Evolutionary conservation across 2,888 invertebrate species (phyloP).

Genomic region (Protonemura montana): DNA sequence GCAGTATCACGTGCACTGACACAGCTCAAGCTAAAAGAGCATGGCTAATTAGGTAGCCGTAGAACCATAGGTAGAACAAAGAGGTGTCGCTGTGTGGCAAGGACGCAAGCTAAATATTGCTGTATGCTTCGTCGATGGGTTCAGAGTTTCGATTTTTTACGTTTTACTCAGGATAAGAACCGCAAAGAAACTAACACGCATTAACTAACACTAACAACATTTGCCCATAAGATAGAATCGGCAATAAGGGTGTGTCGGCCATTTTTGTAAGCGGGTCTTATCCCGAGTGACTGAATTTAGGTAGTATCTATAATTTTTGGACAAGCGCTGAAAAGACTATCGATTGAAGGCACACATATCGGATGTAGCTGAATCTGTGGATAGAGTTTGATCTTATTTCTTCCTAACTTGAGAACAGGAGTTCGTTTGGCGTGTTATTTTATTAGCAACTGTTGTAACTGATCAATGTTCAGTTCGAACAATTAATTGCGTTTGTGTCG

Average conservation of each 20-base stretch:
- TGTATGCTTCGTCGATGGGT: no score
- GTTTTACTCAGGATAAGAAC: no score
- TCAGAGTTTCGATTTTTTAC: no score
- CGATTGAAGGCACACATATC: slow-evolving; percentile 1
- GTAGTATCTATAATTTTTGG: no score
- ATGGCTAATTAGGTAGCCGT: background rate
- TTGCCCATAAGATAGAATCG: no score
- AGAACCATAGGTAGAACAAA: background rate
- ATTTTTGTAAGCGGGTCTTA: no score
- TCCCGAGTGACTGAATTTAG: no score
- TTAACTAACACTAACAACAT: no score
- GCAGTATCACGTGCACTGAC: background rate
- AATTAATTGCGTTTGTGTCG: slow-evolving; percentile 48
- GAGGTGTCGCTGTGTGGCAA: background rate
- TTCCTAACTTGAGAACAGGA: background rate
- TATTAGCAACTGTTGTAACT: background rate
- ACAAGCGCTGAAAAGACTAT: background rate
- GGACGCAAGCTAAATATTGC: no score
- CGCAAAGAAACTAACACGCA: no score
- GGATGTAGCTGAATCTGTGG: background rate
- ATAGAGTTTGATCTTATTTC: background rate
- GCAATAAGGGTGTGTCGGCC: no score
- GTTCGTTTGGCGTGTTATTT: background rate
- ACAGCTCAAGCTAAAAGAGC: background rate
- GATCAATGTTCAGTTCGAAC: slow-evolving; percentile 28